Evolutionary conservation across 1,140 invertebrate species (phyloP).

Genomic region (Scaptodrosophila lebanonensis): DNA sequence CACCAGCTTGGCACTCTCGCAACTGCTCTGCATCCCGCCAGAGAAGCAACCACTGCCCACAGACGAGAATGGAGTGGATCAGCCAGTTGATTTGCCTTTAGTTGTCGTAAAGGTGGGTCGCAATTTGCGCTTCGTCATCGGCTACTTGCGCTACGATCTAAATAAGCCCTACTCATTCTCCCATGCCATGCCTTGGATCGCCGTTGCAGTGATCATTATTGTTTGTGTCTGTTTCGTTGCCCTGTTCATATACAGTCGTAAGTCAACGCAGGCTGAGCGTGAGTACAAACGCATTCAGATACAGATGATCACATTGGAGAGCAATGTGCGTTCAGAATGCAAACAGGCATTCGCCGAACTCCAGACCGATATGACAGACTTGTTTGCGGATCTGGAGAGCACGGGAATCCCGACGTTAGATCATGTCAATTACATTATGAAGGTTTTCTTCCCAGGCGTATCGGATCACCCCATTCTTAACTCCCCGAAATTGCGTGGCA

Average conservation of each 20-base stretch:
- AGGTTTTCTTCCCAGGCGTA: slow-evolving; percentile 98
- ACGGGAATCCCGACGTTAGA: slow-evolving; percentile 97
- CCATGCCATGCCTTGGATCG: slow-evolving; percentile 91
- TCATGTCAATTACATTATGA: slow-evolving; percentile 98
- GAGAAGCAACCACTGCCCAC: slow-evolving; percentile 89
- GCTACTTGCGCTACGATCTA: slow-evolving; percentile 92
- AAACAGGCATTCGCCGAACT: slow-evolving; percentile 99
- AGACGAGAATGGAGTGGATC: slow-evolving; percentile 89
- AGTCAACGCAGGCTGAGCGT: slow-evolving; percentile 95
- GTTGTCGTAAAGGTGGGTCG: slow-evolving; percentile 94
- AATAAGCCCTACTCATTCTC: slow-evolving; percentile 90
- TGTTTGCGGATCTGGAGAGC: slow-evolving; percentile 96
- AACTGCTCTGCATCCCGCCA: slow-evolving; percentile 93
- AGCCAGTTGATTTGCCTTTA: slow-evolving; percentile 86
- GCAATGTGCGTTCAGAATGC: slow-evolving; percentile 97
- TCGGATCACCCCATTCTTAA: slow-evolving; percentile 94
- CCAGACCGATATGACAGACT: slow-evolving; percentile 99
- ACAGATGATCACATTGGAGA: slow-evolving; percentile 99
- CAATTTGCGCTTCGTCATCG: slow-evolving; percentile 91
- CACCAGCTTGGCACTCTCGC: slow-evolving; percentile 91
- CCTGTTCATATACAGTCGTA: slow-evolving; percentile 91
- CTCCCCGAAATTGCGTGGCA: slow-evolving; percentile 84
- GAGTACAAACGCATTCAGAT: slow-evolving; percentile 99
- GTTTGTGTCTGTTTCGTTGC: slow-evolving; percentile 91
- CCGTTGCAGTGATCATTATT: slow-evolving; percentile 88